These are phyloP conservation scores for Zelleria hepariella DNA, from an alignment of 2,888 invertebrate genomes.

Conservation along the genomic window DNA sequence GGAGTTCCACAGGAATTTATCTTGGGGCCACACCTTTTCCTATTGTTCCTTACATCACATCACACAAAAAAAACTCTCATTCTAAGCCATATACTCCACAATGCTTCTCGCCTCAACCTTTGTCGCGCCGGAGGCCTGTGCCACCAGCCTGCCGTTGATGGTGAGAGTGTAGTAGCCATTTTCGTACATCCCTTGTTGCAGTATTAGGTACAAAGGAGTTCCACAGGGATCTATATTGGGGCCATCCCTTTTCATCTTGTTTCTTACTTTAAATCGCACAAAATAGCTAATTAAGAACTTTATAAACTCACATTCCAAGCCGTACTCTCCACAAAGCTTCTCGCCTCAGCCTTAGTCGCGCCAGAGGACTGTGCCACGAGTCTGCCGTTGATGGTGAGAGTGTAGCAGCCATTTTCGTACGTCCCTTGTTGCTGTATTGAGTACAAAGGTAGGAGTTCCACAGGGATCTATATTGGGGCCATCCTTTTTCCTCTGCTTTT, in stretches of 20 bases:
- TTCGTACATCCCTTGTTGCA: slow-evolving; percentile 19
- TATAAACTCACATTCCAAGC: slow-evolving; percentile 57
- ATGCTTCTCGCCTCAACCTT: slow-evolving; percentile 34
- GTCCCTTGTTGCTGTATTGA: slow-evolving; percentile 15
- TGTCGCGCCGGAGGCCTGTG: slow-evolving; percentile 23
- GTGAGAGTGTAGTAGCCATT: slow-evolving; percentile 23
- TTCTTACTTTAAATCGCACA: no score
- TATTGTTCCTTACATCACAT: no score
- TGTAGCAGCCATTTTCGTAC: slow-evolving; percentile 25
- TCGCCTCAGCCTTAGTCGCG: slow-evolving; percentile 30
- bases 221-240: no score
- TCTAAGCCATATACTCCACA: slow-evolving; percentile 40
- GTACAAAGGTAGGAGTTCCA: no score
- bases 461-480: no score
- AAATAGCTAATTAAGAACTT: no score
- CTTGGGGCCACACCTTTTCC: no score
- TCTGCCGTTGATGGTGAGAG: slow-evolving; percentile 28
- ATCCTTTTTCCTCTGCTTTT: no score
- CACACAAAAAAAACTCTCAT: no score
- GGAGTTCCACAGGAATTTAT: no score
- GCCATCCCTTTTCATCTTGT: no score
- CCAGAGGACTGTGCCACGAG: slow-evolving; percentile 33
- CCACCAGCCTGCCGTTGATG: slow-evolving; percentile 33
- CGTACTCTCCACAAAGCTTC: slow-evolving; percentile 25
- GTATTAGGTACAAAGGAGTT: slow-evolving; percentile 28